These are phyloP conservation scores for Trichoplusia ni DNA, from an alignment of 1,140 invertebrate genomes.

Conservation along the genomic window DNA sequence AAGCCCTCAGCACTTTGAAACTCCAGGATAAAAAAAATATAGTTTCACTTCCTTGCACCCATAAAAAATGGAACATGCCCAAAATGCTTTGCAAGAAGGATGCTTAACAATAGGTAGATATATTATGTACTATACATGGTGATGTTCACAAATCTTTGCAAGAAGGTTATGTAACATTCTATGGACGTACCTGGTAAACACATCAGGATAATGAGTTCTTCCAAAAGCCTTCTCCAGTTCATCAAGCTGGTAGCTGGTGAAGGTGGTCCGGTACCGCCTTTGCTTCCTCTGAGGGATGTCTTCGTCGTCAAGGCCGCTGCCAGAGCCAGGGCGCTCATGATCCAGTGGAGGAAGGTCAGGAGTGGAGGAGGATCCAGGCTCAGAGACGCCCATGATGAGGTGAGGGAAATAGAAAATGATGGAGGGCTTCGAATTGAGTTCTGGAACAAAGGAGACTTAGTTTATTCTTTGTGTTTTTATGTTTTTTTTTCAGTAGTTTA, in stretches of 20 bases:
- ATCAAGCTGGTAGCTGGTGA: conserved; percentile 97
- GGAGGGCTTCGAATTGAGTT: conserved; percentile 1
- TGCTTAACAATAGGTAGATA: no score
- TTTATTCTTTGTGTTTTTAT: not conserved
- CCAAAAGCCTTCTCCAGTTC: conserved; percentile 98
- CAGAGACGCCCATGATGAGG: conserved; percentile 66
- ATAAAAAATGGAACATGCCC: no score
- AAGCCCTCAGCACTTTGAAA: no score
- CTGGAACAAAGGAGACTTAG: conserved; percentile 42
- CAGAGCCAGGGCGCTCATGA: conserved; percentile 85
- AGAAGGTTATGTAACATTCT: no score
- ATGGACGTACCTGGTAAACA: conserved; percentile 95
- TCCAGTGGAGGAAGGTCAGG: conserved; percentile 82
- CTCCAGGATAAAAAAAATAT: no score
- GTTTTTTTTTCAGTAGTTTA: no score
- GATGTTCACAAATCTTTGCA: no score
- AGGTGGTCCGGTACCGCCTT: conserved; percentile 95
- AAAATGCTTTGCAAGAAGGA: no score
- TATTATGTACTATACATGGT: no score
- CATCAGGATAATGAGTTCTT: conserved; percentile 98
- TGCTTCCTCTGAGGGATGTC: conserved; percentile 95
- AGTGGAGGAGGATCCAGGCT: conserved; percentile 59
- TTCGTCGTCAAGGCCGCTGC: conserved; percentile 90
- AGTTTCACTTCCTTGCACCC: no score
- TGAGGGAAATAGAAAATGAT: conserved; percentile 20